Base-by-base conservation (phyloP, 2,888 invertebrate species). In the Iselma pallidipennis region DNA sequence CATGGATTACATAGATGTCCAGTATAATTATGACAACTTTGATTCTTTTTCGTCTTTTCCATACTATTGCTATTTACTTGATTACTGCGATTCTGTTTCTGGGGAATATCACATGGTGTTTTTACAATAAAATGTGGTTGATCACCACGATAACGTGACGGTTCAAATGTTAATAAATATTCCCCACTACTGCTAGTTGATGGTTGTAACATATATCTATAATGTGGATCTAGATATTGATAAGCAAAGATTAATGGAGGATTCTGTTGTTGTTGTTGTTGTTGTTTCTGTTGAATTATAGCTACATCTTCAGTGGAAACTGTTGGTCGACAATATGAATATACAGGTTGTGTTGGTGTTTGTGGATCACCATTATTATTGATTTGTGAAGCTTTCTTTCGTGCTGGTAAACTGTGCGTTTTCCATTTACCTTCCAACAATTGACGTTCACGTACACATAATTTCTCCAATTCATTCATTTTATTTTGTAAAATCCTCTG, bases 341-440 rank as follows among this genome's bases (percentile, higher is more conserved):
- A 81, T 12, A 82, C 71, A 50, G 77, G 80, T 66, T 83, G 83
- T 10, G 82, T 82, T 23, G 85, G 85, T 37, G 86, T 87, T 2
- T 86, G 80, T 77, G 74, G 76, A 60, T 85, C 86, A 2, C 78
- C 81, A 23, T 75, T 74, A 53, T 76, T 75, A 53, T 80, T 84
- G 0, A 83, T 77, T 1, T 89, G 88, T 0, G 86, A 85, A 57
- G 90, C 89, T 82, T 92, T 91, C 78, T 94, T 94, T 63, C 94
- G 86, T 0, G 94, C 94, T 12, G 94, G 94, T 67, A 94, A 82
- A 77, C 93, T 94, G 78, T 94, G 94, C 0, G 94, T 94, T 82
- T 94, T 94, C 94, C 94, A 94, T 79, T 93, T 92, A 21, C 91
- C 89, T 82, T 93, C 91, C 49, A 92, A 83, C 10, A 95, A 85